phyloP scores from a whole-genome alignment of 2,797 vertebrate species.

The Parotocinclus haroldoi region DNA sequence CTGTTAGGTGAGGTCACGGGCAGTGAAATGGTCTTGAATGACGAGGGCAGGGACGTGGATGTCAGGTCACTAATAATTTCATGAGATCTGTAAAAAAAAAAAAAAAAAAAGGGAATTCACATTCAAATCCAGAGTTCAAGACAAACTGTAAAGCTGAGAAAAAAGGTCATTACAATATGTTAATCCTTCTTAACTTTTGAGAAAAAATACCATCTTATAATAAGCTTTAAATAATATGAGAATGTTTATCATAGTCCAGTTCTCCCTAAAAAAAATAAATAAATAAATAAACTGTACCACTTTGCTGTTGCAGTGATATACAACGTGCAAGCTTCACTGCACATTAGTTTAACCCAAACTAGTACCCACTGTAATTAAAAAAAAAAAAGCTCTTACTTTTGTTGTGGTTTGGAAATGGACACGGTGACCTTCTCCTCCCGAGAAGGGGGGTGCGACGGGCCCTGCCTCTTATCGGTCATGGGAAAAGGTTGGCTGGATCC shows the following conservation, averaged over 20 bases:
- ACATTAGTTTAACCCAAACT: no score
- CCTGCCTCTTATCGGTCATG: constrained; percentile 78
- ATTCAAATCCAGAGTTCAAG: neutral
- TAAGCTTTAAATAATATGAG: no score
- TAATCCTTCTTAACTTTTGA: no score
- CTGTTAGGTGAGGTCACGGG: constrained; percentile 88
- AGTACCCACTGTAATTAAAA: neutral
- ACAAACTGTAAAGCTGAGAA: neutral
- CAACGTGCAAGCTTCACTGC: no score
- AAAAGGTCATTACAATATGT: no score
- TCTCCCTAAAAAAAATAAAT: no score
- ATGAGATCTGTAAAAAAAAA: constrained; percentile 58
- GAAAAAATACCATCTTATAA: no score
- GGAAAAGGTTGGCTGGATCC: constrained; percentile 57
- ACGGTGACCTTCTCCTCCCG: constrained; percentile 84
- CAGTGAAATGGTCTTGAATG: constrained; percentile 87
- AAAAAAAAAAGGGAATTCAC: no score
- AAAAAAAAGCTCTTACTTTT: constrained; percentile 72
- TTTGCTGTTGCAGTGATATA: no score
- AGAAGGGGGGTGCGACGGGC: constrained; percentile 71
- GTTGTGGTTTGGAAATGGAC: constrained; percentile 83
- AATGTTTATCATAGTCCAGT: no score
- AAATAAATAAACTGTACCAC: no score
- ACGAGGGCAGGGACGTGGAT: constrained; percentile 77
- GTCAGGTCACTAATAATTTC: constrained; percentile 72